These are phyloP conservation scores for Passer montanus DNA, from an alignment of 2,113 vertebrate genomes.

Conservation along the genomic window DNA sequence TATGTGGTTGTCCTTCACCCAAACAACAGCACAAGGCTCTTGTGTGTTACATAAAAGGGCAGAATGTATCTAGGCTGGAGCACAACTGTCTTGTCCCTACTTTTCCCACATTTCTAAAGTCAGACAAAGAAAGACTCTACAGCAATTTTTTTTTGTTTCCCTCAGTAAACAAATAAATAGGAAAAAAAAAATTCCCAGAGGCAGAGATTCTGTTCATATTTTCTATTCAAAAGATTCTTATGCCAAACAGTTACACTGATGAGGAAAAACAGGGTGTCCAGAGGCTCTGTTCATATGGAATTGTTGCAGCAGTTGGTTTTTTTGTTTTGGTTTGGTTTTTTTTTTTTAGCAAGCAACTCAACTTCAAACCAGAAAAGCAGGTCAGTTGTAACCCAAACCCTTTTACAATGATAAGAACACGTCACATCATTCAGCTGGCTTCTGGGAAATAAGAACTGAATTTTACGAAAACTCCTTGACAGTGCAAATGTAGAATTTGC, in stretches of 20 bases:
- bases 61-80: not conserved
- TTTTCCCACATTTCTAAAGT: not conserved
- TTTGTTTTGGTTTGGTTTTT: not conserved
- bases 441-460: not conserved
- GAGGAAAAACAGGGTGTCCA: not conserved
- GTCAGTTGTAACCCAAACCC: not conserved
- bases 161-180: not conserved
- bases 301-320: not conserved
- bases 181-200: not conserved
- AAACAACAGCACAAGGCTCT: not conserved
- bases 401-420: not conserved
- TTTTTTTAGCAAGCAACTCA: not conserved
- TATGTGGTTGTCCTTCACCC: not conserved
- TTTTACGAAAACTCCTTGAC: not conserved
- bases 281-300: not conserved
- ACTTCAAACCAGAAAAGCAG: not conserved
- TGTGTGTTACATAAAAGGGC: not conserved
- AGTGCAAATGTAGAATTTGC: not conserved
- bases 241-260: not conserved
- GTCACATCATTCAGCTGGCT: not conserved
- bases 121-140: not conserved
- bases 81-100: not conserved
- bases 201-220: not conserved
- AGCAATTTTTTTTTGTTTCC: not conserved
- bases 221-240: constrained; percentile 27